Evolutionary conservation across 2,797 vertebrate genomes (phyloP), one percentile per base, ranked within the genome.

Genomic region (Rhinophrynus dorsalis): DNA sequence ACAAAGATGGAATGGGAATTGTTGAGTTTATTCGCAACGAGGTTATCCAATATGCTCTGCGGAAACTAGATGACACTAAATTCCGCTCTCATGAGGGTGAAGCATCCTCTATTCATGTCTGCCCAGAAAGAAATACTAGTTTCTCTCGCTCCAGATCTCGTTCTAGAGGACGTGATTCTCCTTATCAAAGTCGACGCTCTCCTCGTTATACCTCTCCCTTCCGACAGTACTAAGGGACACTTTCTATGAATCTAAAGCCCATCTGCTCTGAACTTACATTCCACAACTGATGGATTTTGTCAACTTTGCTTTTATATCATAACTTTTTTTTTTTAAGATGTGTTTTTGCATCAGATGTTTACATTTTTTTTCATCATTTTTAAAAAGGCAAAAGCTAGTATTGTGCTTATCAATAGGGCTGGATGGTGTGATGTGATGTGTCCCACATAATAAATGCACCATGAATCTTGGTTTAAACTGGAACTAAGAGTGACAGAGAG

Each of bases 121-220:
- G 83, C 40, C 93, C 94, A 78, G 94, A 97, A 76, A 88, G 94
- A 67, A 90, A 90, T 52, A 85, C 91, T 54, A 95, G 87, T 86
- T 92, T 92, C 26, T 94, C 94, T 0, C 89, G 94, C 38, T 97
- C 94, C 77, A 88, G 92, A 75, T 94, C 93, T 80, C 90, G 94
- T 68, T 95, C 94, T 76, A 88, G 92, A 74, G 92, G 93, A 33
- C 93, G 94, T 47, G 95, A 94, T 77, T 93, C 93, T 26, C 94
- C 95, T n/a, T 95, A 93, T 84, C 90, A 91, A 83, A 91, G 90
- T 86, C 88, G 94, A 83, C 90, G 91, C 29, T 96, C 94, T 11
- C 93, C 94, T 8, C 94, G 94, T 68, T 96, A 94, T 85, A 93
- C 92, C 79, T 94, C 94, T 2, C 93, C 94, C 33, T 92, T 92